Conservation (phyloP, 1,140 invertebrate genomes). For the Aphidius ervi region DNA sequence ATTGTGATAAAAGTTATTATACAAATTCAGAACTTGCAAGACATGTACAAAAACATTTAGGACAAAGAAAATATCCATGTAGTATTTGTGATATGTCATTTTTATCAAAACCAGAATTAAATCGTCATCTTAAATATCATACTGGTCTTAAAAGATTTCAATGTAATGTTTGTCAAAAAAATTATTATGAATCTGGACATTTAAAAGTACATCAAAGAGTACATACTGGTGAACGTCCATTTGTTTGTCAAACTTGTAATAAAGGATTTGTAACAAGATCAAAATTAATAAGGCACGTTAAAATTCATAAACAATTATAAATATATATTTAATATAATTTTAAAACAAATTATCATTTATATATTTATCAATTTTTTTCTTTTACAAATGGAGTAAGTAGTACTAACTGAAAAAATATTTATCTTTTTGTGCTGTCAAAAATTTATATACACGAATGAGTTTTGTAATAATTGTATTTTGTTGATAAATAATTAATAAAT, state of each 20-base stretch:
- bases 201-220: constrained; percentile 55
- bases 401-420: no score
- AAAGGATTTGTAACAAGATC: constrained; percentile 45
- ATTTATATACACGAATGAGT: no score
- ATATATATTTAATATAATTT: background rate
- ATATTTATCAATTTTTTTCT: constrained; percentile 11
- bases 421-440: no score
- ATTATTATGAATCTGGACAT: constrained; percentile 46
- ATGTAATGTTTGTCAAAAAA: constrained; percentile 51
- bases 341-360: background rate
- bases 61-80: constrained; percentile 33
- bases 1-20: constrained; percentile 36
- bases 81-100: constrained; percentile 34
- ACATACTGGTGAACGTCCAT: constrained; percentile 53
- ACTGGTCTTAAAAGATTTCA: constrained; percentile 44
- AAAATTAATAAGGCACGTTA: constrained; percentile 35
- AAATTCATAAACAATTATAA: constrained; percentile 28
- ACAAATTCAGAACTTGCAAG: constrained; percentile 37
- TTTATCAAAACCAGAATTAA: constrained; percentile 37
- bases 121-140: constrained; percentile 38
- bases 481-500: no score
- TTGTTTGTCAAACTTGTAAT: constrained; percentile 42
- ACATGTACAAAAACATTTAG: constrained; percentile 36
- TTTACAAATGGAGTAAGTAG: no score
- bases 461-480: no score